phyloP scores from a whole-genome alignment of 2,888 invertebrate genomes.

The Drosophila dives region DNA sequence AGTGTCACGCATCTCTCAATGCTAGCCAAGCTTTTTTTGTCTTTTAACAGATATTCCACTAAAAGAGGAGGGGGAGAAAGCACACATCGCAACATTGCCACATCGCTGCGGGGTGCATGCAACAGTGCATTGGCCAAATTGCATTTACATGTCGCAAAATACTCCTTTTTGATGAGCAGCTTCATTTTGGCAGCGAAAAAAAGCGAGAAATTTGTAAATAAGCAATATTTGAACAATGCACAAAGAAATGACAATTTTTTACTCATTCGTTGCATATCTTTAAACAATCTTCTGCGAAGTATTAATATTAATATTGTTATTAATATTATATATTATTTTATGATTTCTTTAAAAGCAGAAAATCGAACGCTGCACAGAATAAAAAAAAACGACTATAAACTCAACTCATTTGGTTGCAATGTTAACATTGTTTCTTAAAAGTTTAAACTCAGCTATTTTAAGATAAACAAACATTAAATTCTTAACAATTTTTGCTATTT shows the following conservation, averaged over 20 bases:
- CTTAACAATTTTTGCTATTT: too few relatives aligned
- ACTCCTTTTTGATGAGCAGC: background rate
- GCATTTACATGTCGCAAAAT: slow-evolving; percentile 20
- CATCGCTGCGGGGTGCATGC: slow-evolving; percentile 1
- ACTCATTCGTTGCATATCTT: background rate
- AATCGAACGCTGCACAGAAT: too few relatives aligned
- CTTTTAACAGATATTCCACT: background rate
- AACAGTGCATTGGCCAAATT: slow-evolving; percentile 25
- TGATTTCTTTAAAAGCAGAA: too few relatives aligned
- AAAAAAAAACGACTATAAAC: too few relatives aligned
- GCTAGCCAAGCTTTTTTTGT: background rate
- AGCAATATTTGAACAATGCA: too few relatives aligned
- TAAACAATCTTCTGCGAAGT: background rate
- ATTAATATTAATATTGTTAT: background rate
- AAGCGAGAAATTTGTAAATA: background rate
- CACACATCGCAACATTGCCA: background rate
- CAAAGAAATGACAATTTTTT: background rate
- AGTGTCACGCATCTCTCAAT: slow-evolving; percentile 44
- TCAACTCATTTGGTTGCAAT: too few relatives aligned
- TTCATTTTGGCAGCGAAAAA: background rate
- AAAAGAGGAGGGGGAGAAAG: background rate
- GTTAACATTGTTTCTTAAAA: too few relatives aligned
- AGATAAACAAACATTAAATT: too few relatives aligned
- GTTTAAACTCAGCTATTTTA: too few relatives aligned
- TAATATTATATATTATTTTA: background rate